Evolutionary conservation across 2,888 invertebrate genomes (phyloP).

Genomic region (Vanessa cardui): DNA sequence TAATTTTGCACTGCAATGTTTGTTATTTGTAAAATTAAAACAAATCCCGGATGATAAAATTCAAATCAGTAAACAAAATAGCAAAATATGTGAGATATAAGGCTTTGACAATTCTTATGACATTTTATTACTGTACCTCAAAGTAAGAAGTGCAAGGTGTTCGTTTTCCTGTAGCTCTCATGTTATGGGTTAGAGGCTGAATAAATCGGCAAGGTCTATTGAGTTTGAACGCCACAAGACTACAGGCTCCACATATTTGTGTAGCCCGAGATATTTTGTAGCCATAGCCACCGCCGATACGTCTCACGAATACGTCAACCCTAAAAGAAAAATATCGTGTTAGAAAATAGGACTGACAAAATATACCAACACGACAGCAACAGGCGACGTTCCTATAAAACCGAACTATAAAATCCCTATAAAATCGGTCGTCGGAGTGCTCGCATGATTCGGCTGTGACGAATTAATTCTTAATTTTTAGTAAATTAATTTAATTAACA

Average conservation of each 20-base stretch:
- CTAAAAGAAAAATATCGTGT: slow-evolving; percentile 62
- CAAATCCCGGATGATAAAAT: too few species aligned
- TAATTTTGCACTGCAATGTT: not conserved
- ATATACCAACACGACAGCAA: too few species aligned
- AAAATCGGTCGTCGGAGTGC: too few species aligned
- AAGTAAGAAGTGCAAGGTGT: slow-evolving; percentile 75
- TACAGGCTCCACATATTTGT: slow-evolving; percentile 83
- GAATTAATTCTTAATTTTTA: too few species aligned
- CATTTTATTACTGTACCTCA: slow-evolving; percentile 57
- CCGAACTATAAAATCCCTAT: too few species aligned
- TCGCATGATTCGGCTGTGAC: too few species aligned
- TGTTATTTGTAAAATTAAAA: not conserved
- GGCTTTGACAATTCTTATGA: too few species aligned
- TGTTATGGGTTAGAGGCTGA: slow-evolving; percentile 84
- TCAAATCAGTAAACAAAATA: too few species aligned
- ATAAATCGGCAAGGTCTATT: slow-evolving; percentile 85
- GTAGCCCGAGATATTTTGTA: slow-evolving; percentile 85
- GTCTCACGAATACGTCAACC: slow-evolving; percentile 82
- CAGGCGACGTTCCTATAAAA: too few species aligned
- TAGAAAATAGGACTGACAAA: too few species aligned
- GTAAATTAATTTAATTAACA: too few species aligned
- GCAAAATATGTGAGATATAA: too few species aligned
- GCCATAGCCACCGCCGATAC: slow-evolving; percentile 83
- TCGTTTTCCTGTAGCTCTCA: slow-evolving; percentile 82
- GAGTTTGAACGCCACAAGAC: slow-evolving; percentile 83